These are phyloP conservation scores for Tachina fera DNA, from an alignment of 2,888 invertebrate species.

Conservation along the genomic window DNA sequence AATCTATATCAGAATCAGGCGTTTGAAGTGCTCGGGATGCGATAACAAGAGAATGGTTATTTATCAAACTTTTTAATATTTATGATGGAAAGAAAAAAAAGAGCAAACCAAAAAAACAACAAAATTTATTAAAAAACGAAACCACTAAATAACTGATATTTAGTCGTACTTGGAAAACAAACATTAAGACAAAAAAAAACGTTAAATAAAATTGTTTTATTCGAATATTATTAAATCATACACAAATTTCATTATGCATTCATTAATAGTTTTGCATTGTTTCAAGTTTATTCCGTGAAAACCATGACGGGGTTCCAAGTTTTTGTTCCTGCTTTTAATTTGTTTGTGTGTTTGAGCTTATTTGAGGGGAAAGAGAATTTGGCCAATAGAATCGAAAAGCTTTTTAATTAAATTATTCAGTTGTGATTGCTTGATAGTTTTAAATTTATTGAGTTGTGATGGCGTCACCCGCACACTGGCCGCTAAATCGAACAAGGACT, in stretches of 20 bases:
- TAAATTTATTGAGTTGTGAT: neutral
- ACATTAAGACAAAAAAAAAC: neutral
- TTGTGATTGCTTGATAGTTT: neutral
- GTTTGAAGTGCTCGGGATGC: conserved; percentile 61
- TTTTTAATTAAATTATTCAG: conserved; percentile 21
- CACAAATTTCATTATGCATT: conserved; percentile 8
- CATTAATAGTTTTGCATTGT: neutral
- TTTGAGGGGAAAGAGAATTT: neutral
- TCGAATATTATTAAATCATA: conserved; percentile 3
- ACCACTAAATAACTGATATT: neutral
- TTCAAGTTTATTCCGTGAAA: conserved; percentile 11
- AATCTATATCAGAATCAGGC: conserved; percentile 48
- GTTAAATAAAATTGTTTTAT: neutral
- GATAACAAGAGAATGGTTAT: conserved; percentile 51
- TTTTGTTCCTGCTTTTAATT: neutral
- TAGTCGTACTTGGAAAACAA: conserved; percentile 15
- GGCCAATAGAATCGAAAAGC: neutral
- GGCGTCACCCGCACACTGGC: neutral
- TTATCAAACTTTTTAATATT: conserved; percentile 63
- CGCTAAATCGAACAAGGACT: no score
- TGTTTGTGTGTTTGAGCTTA: neutral
- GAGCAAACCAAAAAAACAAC: neutral
- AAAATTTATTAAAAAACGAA: conserved; percentile 18
- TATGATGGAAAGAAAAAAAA: conserved; percentile 48
- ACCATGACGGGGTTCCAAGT: neutral